Evolutionary conservation across 2,888 invertebrate genomes (phyloP).

Genomic region (Xestobium rufovillosum): DNA sequence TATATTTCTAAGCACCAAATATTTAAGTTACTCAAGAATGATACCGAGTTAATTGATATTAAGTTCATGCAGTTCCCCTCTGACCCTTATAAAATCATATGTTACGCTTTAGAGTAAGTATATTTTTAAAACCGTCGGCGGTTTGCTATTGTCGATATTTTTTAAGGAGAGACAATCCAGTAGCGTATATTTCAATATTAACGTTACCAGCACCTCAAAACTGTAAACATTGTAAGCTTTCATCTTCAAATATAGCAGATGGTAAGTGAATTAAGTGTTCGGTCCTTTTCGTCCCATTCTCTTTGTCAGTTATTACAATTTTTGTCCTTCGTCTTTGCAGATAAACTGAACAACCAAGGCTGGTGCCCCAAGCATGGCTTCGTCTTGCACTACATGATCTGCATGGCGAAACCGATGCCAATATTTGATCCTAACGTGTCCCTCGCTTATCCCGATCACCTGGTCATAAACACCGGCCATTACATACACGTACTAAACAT

Average conservation of each 20-base stretch:
- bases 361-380: conserved; percentile 81
- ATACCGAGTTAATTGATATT: conserved; percentile 44
- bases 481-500: conserved; percentile 42
- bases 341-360: conserved; percentile 33
- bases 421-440: conserved; percentile 39
- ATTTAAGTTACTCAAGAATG: conserved; percentile 37
- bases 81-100: conserved; percentile 56
- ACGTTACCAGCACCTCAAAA: conserved; percentile 57
- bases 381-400: conserved; percentile 86
- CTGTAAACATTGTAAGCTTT: conserved; percentile 49
- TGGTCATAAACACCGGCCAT: conserved; percentile 43
- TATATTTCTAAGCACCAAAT: conserved; percentile 40
- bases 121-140: conserved; percentile 13
- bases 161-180: conserved; percentile 38
- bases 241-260: conserved; percentile 27
- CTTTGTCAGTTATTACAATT: conserved; percentile 5
- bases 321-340: conserved; percentile 22
- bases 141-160: no score
- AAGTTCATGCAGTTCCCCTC: conserved; percentile 66
- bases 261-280: conserved; percentile 33
- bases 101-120: conserved; percentile 61
- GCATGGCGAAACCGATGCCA: conserved; percentile 75
- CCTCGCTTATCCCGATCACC: conserved; percentile 40
- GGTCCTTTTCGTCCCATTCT: background rate
- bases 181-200: conserved; percentile 59